Conservation (phyloP, 1,140 invertebrate genomes). For the Bilobella aurantiaca region DNA sequence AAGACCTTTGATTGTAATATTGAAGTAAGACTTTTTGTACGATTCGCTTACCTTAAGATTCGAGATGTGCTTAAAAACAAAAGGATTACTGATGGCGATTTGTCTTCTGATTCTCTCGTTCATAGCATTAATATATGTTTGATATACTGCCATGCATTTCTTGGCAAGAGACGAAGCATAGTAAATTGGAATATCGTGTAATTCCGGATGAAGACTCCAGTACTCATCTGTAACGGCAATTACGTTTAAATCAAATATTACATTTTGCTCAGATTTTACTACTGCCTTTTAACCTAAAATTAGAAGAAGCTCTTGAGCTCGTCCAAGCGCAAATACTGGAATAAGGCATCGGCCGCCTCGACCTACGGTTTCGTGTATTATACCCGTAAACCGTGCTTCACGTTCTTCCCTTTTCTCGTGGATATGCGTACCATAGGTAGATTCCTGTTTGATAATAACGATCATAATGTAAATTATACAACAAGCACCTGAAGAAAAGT, state of each 20-base stretch:
- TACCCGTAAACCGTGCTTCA: conserved; percentile 83
- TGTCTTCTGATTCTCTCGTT: conserved; percentile 92
- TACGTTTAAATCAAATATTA: too few species aligned
- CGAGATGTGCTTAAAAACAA: conserved; percentile 97
- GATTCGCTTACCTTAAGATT: conserved; percentile 85
- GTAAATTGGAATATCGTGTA: conserved; percentile 98
- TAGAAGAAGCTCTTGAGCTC: conserved; percentile 90
- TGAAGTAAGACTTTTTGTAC: neutral
- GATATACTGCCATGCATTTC: conserved; percentile 99
- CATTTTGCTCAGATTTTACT: too few species aligned
- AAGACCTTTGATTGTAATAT: neutral
- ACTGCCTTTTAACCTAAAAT: conserved; percentile 76
- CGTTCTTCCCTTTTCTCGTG: conserved; percentile 96
- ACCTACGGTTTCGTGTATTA: conserved; percentile 91
- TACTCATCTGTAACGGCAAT: conserved; percentile 95
- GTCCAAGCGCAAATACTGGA: conserved; percentile 94
- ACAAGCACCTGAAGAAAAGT: neutral
- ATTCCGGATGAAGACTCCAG: conserved; percentile 94
- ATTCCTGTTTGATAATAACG: conserved; percentile 55
- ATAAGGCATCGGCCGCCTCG: conserved; percentile 94
- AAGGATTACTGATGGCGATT: conserved; percentile 91
- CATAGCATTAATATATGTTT: conserved; percentile 99
- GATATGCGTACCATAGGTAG: conserved; percentile 98
- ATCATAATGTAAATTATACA: conserved; percentile 17
- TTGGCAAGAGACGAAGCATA: conserved; percentile 98